phyloP scores from a whole-genome alignment of 23 tunicate species.

The Oikopleura dioica region DNA sequence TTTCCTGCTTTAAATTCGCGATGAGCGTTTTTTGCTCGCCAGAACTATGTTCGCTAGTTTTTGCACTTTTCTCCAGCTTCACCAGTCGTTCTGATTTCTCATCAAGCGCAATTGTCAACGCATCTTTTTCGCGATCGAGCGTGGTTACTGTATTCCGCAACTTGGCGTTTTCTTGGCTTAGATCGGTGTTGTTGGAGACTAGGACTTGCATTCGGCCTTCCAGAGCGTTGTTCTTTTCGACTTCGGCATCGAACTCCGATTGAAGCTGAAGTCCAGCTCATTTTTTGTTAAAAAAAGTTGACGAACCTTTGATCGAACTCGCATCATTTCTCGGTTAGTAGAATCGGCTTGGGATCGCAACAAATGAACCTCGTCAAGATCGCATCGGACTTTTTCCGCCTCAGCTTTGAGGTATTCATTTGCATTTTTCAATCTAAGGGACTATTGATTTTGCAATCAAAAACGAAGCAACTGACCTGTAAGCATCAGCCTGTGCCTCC shows the following conservation, averaged over 20 bases:
- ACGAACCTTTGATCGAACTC: not conserved
- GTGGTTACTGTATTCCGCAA: not conserved
- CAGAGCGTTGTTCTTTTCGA: not conserved
- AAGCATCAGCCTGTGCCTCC: no score
- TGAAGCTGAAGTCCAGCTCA: not conserved
- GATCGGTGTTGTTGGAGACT: not conserved
- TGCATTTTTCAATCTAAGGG: not conserved
- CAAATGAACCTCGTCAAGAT: not conserved
- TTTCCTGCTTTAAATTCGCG: not conserved
- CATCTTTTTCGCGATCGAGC: not conserved
- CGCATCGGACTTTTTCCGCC: not conserved
- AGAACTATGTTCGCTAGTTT: not conserved
- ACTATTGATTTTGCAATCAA: no score
- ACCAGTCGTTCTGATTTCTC: conserved; percentile 1
- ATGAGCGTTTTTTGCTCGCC: not conserved
- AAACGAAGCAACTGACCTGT: no score
- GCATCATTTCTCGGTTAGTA: no score
- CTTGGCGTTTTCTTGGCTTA: not conserved
- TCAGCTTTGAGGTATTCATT: not conserved
- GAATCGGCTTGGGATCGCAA: no score
- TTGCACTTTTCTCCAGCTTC: not conserved
- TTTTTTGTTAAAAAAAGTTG: not conserved
- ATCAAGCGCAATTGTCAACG: not conserved
- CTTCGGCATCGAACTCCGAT: not conserved
- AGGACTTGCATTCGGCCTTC: not conserved